Conservation (phyloP, 2,888 invertebrate species). For the Drosophila koepferae region DNA sequence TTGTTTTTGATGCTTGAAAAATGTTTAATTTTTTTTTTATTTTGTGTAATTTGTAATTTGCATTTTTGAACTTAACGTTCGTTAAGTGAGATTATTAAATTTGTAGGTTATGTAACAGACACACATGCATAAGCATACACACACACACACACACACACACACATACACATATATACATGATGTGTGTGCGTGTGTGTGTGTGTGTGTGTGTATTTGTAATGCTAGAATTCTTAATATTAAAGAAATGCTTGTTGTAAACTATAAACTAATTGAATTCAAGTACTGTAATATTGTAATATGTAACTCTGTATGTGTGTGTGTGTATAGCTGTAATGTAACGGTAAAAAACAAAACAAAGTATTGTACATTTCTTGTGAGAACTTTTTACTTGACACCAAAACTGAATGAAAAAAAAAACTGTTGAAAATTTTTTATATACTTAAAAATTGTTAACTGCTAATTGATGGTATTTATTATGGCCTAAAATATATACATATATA, state of each 20-base stretch:
- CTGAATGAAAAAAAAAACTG: slow-evolving; percentile 58
- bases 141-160: not conserved
- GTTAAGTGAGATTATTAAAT: slow-evolving; percentile 77
- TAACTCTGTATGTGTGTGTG: slow-evolving; percentile 41
- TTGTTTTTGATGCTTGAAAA: slow-evolving; percentile 59
- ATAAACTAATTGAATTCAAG: slow-evolving; percentile 34
- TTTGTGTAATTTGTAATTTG: slow-evolving; percentile 36
- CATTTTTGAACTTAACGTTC: slow-evolving; percentile 50
- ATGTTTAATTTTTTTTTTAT: slow-evolving; percentile 55
- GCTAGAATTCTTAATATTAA: slow-evolving; percentile 34
- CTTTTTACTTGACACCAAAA: slow-evolving; percentile 80
- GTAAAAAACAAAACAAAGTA: slow-evolving; percentile 57
- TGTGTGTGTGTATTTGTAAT: slow-evolving; percentile 18
- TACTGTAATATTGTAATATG: slow-evolving; percentile 45
- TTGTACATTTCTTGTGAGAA: slow-evolving; percentile 78
- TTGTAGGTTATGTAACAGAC: slow-evolving; percentile 16
- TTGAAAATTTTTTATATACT: slow-evolving; percentile 77
- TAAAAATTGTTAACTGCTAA: slow-evolving; percentile 77
- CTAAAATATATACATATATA: slow-evolving; percentile 46
- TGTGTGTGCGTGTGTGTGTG: not conserved
- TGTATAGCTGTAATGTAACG: slow-evolving; percentile 54
- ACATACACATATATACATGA: not conserved
- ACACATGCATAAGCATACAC: slow-evolving; percentile 1
- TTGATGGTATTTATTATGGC: slow-evolving; percentile 76
- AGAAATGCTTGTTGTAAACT: slow-evolving; percentile 60